phyloP scores from a whole-genome alignment of 2,797 vertebrate species.

The Rhadinocentrus ornatus region DNA sequence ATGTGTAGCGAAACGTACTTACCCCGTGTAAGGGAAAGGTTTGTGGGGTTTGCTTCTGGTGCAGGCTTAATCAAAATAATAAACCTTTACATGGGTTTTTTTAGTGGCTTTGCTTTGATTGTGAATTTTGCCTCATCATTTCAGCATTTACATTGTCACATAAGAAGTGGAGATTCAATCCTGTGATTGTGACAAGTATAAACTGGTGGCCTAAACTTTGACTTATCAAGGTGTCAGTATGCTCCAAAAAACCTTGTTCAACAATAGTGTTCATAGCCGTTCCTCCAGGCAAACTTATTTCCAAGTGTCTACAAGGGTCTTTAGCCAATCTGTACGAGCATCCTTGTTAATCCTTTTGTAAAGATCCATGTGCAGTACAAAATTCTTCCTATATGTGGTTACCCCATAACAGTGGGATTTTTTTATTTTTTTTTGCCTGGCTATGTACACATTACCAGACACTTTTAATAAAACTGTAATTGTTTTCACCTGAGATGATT shows the following conservation, averaged over 20 bases:
- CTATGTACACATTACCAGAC: too few species aligned
- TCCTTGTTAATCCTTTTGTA: background rate
- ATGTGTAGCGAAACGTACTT: conserved; percentile 3
- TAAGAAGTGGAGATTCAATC: conserved; percentile 25
- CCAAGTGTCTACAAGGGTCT: background rate
- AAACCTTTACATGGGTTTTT: conserved; percentile 61
- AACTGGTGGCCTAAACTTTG: conserved; percentile 45
- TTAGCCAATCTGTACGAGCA: too few species aligned
- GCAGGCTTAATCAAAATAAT: conserved; percentile 44
- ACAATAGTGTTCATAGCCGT: conserved; percentile 2
- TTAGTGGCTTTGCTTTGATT: conserved; percentile 76
- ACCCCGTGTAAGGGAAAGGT: conserved; percentile 36
- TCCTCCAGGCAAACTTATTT: background rate
- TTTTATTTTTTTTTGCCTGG: too few species aligned
- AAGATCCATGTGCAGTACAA: background rate
- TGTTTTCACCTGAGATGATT: background rate
- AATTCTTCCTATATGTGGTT: background rate
- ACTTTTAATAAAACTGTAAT: background rate
- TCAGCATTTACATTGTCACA: conserved; percentile 52
- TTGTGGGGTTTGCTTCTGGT: conserved; percentile 61
- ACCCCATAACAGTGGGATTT: too few species aligned
- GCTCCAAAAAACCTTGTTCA: background rate
- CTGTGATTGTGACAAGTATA: conserved; percentile 35
- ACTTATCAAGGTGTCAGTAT: conserved; percentile 20
- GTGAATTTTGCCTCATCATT: conserved; percentile 64